A percentile compares a stretch with the other conserved stretches of the same genome.
phyloP scores from a whole-genome alignment of 2,888 invertebrate genomes.

The Dendrolimus houi region DNA sequence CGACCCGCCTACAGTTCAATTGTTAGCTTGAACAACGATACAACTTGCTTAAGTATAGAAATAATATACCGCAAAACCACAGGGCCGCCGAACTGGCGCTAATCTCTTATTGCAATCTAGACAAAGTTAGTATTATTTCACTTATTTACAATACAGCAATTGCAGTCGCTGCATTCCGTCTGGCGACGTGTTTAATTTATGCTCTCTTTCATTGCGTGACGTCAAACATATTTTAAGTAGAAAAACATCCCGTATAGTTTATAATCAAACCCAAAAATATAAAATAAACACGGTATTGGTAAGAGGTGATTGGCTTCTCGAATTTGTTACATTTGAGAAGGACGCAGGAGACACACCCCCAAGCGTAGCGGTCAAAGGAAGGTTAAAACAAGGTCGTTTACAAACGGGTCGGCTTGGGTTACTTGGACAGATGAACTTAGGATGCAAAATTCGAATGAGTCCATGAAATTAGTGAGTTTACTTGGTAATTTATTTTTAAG shows the following conservation, averaged over 20 bases:
- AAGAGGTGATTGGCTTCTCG: background rate
- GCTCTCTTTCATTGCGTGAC: background rate
- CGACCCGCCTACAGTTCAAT: slow-evolving; percentile 36
- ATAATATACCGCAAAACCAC: slow-evolving; percentile 16
- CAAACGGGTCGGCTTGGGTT: background rate
- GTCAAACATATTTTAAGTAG: background rate
- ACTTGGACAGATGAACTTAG: no score
- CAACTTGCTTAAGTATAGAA: slow-evolving; percentile 2
- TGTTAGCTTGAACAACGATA: slow-evolving; percentile 4
- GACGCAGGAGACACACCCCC: slow-evolving; percentile 30
- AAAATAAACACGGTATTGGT: background rate
- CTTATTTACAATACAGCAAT: background rate
- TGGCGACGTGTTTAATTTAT: background rate
- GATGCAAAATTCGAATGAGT: background rate
- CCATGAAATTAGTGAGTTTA: background rate
- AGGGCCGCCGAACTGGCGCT: slow-evolving; percentile 6
- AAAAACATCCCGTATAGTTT: slow-evolving; percentile 7
- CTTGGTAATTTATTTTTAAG: no score
- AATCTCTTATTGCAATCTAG: background rate
- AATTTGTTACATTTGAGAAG: slow-evolving; percentile 3
- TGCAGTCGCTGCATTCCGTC: background rate
- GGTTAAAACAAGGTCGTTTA: slow-evolving; percentile 20
- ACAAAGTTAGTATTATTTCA: background rate
- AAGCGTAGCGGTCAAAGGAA: slow-evolving; percentile 18
- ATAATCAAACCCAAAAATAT: background rate